Base-by-base conservation (phyloP, 2,797 vertebrate genomes). In the Peromyscus melanophrys region DNA sequence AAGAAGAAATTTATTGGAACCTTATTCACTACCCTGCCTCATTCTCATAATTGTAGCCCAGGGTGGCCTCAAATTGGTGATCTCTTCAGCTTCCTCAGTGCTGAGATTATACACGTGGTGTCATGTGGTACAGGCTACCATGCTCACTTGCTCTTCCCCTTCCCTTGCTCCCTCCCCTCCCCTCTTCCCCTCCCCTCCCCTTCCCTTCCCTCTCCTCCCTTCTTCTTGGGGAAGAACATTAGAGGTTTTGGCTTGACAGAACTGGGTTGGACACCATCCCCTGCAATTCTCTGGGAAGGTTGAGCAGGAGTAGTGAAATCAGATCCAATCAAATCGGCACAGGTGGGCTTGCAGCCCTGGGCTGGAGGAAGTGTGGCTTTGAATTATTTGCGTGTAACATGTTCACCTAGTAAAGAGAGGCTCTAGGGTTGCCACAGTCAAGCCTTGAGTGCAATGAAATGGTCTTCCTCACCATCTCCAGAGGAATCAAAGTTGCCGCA, bases 391-490 rank as follows among this genome's bases (percentile, higher is more conserved):
- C 75, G 40, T 73, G 55, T 27, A 93, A 40, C 19, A 17, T 63
- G 6, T 92, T 94, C 87, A 82, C 65, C 93, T 2, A 84, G 61
- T 93, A 90, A 65, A 83, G 31, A 94, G 46, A 90, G 78, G 94
- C 76, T 93, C 49, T 73, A 93, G 73, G 63, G 71, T 86, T 89
- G 25, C 4, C 83, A 88, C 12, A 63, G 19, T 43, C 46, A 84
- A 61, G 57, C 43, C 92, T 95, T 78, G 52, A 61, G 63, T 83
- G 46, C 27, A 46, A 0, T 73, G 46, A 93, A 90, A 91, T 71
- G 37, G 67, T 77, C 37, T 86, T 73, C 80, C 59, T 88, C 6
- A 67, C 29, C 17, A 43, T 83, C 89, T 46, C 63, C n/a, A 59
- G 92, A 13, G 67, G 89, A 83, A 52, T 77, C 65, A 6, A 89